Conservation (phyloP, 92 coral and sea anemone species). For the Palythoa grandiflora region DNA sequence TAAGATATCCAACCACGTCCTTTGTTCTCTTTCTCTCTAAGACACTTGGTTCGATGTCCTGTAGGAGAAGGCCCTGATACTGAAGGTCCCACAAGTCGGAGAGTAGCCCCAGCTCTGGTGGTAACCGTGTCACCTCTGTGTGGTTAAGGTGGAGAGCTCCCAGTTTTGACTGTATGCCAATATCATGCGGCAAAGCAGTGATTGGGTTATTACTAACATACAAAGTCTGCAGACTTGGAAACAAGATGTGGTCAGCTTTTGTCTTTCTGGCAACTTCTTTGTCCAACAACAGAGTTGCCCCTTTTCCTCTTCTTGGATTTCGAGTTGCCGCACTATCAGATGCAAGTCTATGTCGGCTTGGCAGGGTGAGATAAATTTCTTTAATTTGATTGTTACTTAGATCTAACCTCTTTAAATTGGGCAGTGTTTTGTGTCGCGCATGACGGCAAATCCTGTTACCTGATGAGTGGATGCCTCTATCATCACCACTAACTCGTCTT, state of each 20-base stretch:
- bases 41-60: conserved; percentile 95
- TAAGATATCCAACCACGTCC: conserved; percentile 91
- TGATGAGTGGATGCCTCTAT: conserved; percentile 59
- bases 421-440: conserved; percentile 76
- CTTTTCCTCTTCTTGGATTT: conserved; percentile 40
- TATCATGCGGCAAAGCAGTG: conserved; percentile 67
- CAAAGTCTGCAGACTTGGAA: conserved; percentile 88
- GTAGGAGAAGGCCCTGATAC: conserved; percentile 84
- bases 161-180: conserved; percentile 84
- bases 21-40: conserved; percentile 93
- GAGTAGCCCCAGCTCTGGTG: conserved; percentile 91
- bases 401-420: conserved; percentile 89
- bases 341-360: conserved; percentile 37
- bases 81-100: conserved; percentile 97
- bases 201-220: conserved; percentile 80
- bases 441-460: conserved; percentile 81
- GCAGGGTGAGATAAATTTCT: conserved; percentile 70
- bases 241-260: conserved; percentile 62
- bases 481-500: conserved; percentile 69
- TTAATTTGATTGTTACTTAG: conserved; percentile 79
- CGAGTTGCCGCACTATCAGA: conserved; percentile 4
- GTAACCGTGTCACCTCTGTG: conserved; percentile 85
- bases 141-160: conserved; percentile 89
- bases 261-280: conserved; percentile 31
- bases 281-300: conserved; percentile 52